phyloP scores from a whole-genome alignment of 2,113 vertebrate genomes.

The Onychostruthus taczanowskii region DNA sequence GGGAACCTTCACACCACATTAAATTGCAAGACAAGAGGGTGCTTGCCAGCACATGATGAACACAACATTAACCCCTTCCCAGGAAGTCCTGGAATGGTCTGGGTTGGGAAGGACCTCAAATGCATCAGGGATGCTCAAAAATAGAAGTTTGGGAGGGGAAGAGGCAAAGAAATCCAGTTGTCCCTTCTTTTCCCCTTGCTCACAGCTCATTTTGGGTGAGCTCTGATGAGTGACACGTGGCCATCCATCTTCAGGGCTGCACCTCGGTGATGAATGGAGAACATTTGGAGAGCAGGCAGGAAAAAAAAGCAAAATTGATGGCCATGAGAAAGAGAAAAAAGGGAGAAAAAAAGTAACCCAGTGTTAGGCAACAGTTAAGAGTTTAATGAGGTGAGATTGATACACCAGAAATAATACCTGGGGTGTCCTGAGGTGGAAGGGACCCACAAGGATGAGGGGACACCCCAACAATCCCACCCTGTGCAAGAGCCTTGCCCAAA shows the following conservation, averaged over 20 bases:
- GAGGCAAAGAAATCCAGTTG: not conserved
- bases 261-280: constrained; percentile 40
- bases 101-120: not conserved
- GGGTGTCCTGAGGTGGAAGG: not conserved
- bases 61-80: constrained; percentile 19
- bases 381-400: not conserved
- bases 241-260: constrained; percentile 34
- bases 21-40: constrained; percentile 37
- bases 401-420: not conserved
- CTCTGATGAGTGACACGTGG: constrained; percentile 22
- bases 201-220: constrained; percentile 1
- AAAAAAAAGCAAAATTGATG: constrained; percentile 28
- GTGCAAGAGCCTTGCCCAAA: not conserved
- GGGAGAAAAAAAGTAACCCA: not conserved
- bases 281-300: constrained; percentile 25
- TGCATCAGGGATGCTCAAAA: not conserved
- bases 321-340: not conserved
- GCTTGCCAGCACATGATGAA: constrained; percentile 29
- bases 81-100: not conserved
- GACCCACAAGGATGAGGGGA: not conserved
- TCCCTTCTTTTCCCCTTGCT: not conserved
- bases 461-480: not conserved
- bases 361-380: not conserved
- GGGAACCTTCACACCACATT: constrained; percentile 71
- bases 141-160: accelerated